These are phyloP conservation scores for Eilema griseolum DNA, from an alignment of 2,888 invertebrate species.

Conservation along the genomic window DNA sequence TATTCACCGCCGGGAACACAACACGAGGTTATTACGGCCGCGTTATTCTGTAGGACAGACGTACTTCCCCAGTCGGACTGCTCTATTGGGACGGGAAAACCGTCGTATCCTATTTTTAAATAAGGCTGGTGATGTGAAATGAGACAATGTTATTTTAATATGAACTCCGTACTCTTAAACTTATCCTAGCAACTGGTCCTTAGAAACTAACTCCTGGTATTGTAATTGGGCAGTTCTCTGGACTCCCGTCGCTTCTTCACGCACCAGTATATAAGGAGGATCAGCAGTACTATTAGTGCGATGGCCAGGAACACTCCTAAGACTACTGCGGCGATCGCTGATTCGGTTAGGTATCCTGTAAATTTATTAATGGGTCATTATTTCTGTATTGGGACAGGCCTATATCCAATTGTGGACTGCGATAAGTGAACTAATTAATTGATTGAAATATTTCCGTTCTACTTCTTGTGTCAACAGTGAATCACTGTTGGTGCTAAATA, in stretches of 20 bases:
- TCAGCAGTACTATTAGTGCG: slow-evolving; percentile 86
- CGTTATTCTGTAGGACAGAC: no score
- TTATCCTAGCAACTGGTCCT: background rate
- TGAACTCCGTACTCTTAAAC: background rate
- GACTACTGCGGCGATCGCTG: slow-evolving; percentile 90
- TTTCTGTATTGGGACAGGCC: no score
- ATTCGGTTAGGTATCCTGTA: slow-evolving; percentile 81
- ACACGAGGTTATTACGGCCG: no score
- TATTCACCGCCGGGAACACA: no score
- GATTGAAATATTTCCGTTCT: no score
- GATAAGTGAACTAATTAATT: no score
- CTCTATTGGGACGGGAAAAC: no score
- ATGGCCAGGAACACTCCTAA: slow-evolving; percentile 89
- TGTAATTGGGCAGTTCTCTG: slow-evolving; percentile 86
- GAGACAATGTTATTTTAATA: background rate
- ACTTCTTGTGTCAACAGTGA: no score
- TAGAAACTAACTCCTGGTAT: slow-evolving; percentile 63
- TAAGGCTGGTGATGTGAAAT: background rate
- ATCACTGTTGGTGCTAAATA: no score
- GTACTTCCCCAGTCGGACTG: no score
- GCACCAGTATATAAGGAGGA: slow-evolving; percentile 88
- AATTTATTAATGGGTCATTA: slow-evolving; percentile 25
- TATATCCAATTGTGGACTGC: no score
- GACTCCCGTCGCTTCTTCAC: slow-evolving; percentile 85
- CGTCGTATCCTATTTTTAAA: no score